Conservation (phyloP, 2,797 vertebrate species). For the Onychomys torridus region DNA sequence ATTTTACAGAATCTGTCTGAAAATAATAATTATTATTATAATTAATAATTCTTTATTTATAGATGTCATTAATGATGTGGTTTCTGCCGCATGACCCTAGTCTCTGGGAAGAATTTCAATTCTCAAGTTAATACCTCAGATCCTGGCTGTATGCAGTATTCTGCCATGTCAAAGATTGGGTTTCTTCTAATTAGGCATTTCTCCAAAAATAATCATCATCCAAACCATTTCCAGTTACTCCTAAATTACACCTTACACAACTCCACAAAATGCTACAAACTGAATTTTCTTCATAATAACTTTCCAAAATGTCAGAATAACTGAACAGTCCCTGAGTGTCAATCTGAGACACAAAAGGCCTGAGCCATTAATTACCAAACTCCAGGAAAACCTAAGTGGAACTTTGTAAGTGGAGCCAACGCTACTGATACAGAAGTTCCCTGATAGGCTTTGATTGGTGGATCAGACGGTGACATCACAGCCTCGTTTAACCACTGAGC, state of each 20-base stretch:
- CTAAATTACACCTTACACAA: not conserved
- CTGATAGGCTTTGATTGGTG: not conserved
- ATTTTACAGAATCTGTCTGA: not conserved
- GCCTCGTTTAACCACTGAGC: not conserved
- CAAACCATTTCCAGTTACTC: constrained; percentile 17
- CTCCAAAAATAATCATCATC: constrained; percentile 15
- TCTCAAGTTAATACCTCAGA: not conserved
- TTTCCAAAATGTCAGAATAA: constrained; percentile 41
- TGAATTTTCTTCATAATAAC: constrained; percentile 50
- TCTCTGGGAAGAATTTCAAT: not conserved
- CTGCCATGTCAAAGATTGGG: not conserved
- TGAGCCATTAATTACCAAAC: constrained; percentile 36
- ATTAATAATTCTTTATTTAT: not conserved
- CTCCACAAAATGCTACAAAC: not conserved
- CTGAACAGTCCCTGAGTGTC: constrained; percentile 19
- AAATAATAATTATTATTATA: not conserved
- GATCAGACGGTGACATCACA: not conserved
- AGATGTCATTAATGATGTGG: not conserved
- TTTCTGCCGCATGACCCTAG: not conserved
- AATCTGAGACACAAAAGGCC: not conserved
- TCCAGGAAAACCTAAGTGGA: constrained; percentile 52
- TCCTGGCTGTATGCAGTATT: not conserved
- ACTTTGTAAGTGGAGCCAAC: not conserved
- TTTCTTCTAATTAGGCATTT: constrained; percentile 30
- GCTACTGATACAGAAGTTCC: not conserved